Conservation (phyloP, 2,888 invertebrate species). For the Apamea monoglypha region DNA sequence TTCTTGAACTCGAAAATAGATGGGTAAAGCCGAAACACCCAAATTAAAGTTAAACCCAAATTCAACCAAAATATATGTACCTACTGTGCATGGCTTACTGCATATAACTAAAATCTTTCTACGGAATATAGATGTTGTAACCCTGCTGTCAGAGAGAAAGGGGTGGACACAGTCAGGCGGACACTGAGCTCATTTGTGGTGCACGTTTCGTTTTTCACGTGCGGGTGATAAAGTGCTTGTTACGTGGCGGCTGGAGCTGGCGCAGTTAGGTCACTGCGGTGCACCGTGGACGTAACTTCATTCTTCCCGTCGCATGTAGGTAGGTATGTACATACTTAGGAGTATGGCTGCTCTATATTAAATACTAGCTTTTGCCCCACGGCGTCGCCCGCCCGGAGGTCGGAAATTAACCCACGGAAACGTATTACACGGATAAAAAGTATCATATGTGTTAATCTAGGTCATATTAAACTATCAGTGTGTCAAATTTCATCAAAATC, state of each 20-base stretch:
- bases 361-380: too few relatives aligned
- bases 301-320: not conserved
- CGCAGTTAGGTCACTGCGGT: conserved; percentile 6
- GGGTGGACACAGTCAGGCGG: not conserved
- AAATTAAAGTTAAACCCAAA: not conserved
- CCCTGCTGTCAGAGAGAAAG: not conserved
- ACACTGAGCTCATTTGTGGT: conserved; percentile 20
- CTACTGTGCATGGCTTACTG: too few relatives aligned
- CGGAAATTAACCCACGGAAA: too few relatives aligned
- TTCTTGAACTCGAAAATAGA: not conserved
- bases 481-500: too few relatives aligned
- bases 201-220: conserved; percentile 47
- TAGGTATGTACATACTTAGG: not conserved
- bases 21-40: not conserved
- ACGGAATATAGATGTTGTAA: not conserved
- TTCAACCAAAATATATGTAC: not conserved
- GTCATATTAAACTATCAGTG: too few relatives aligned
- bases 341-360: not conserved
- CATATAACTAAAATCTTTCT: not conserved
- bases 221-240: conserved; percentile 25
- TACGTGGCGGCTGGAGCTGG: not conserved
- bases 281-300: not conserved
- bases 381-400: too few relatives aligned
- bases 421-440: too few relatives aligned
- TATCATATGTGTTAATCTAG: too few relatives aligned